Conservation (phyloP, 1,140 invertebrate species). For the Ceratoteleas bidentatus region DNA sequence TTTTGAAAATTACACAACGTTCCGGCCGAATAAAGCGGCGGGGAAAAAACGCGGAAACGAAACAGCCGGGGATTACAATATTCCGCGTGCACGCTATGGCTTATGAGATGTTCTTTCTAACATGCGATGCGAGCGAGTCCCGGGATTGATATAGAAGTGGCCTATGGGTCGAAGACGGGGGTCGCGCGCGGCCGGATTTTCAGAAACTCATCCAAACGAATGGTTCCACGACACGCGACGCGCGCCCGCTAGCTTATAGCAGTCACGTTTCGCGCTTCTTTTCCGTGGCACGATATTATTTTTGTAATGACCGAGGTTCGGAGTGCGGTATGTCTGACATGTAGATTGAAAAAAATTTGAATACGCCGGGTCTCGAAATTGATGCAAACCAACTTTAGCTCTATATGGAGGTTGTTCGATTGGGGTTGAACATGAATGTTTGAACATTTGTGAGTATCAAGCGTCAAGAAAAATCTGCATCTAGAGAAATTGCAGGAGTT, state of each 20-base stretch:
- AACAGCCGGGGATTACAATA: conserved; percentile 23
- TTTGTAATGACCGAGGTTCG: conserved; percentile 49
- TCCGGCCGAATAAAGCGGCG: too few relatives aligned
- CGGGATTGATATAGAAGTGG: conserved; percentile 48
- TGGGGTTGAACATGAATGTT: too few relatives aligned
- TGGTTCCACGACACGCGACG: conserved; percentile 66
- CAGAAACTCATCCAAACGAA: conserved; percentile 66
- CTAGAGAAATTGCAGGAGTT: too few relatives aligned
- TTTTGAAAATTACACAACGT: too few relatives aligned
- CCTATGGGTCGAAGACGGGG: conserved; percentile 33
- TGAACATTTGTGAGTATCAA: too few relatives aligned
- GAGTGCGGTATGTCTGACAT: conserved; percentile 57
- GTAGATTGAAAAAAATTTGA: conserved; percentile 54
- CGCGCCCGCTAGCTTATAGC: conserved; percentile 52
- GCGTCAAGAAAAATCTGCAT: too few relatives aligned
- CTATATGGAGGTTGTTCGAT: too few relatives aligned
- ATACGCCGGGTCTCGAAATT: neutral
- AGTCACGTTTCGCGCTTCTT: conserved; percentile 51
- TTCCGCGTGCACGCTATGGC: conserved; percentile 29
- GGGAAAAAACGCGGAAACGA: neutral
- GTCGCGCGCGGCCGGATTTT: conserved; percentile 52
- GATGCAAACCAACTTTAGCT: too few relatives aligned
- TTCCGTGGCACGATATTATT: conserved; percentile 38
- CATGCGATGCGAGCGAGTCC: neutral
- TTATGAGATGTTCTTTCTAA: conserved; percentile 36